Evolutionary conservation across 2,888 invertebrate species (phyloP), one percentile per base, ranked within the genome.

Genomic region (Rhimphoctona megacephalus): DNA sequence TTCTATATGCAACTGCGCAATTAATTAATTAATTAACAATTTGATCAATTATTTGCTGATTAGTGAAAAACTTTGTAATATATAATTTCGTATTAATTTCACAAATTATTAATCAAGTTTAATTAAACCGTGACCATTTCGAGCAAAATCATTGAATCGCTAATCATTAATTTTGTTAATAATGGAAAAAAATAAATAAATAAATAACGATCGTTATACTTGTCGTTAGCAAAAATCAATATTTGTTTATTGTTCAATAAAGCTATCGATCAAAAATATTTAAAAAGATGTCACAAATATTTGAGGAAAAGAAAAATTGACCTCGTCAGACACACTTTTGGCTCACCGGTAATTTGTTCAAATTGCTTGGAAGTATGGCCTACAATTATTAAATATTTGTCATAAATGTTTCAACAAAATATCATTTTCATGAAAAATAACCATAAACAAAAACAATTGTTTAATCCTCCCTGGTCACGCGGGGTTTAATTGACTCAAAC

Each of bases 1-100:
- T 69, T 97, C 97, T 95, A 98, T 94, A 94, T 97, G 97, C 87
- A 98, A 94, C 98, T 98, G 94, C 22, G 77, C 57, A 87, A 46
- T 82, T 54, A 43, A 67, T 67, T 30, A 70, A 30, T 61, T 30
- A 0, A 30, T 30, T 61, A 61, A 30, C 30, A 30, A 61, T 17
- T 30, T 17, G 5, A 17, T 17, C 6, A 5, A 30, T 2, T 17
- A 61, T 30, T 61, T 1, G 17, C 61, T 1, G 25, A 57, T 57
- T 25, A 57, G 25, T 54, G 0, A 8, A 54, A 54, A 54, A 54
- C 5, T 4, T 57, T 57, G 30, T 4, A 14, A 30, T 17, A 30
- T 17, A 30, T 30, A 61, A 30, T 7, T 17, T 30, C 17, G 30
- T 17, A 61, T 61, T 61, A 17, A 17, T 30, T 17, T 30, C 61